Conservation (phyloP, 1,140 invertebrate species). For the Drosophila sucinea region DNA sequence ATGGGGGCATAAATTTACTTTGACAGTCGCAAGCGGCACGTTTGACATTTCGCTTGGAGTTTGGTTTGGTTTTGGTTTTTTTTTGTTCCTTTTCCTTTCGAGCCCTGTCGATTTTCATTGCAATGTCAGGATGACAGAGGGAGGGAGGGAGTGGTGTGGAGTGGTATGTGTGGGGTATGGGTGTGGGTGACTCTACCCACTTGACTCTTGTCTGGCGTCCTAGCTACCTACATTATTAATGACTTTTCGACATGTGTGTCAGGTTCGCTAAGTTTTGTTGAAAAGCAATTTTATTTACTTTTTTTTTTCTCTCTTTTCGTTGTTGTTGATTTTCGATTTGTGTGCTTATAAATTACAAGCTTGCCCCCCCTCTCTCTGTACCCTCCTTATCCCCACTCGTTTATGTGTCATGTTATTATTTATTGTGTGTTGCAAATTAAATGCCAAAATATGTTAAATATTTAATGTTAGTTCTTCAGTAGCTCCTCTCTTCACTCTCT, state of each 20-base stretch:
- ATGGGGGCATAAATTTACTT: constrained; percentile 80
- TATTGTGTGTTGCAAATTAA: constrained; percentile 77
- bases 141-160: not conserved
- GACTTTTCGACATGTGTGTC: constrained; percentile 79
- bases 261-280: constrained; percentile 77
- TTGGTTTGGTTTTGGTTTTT: constrained; percentile 10
- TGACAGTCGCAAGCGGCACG: constrained; percentile 72
- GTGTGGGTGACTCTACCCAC: constrained; percentile 25
- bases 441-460: constrained; percentile 79
- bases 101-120: constrained; percentile 60
- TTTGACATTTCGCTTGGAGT: constrained; percentile 58
- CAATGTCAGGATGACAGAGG: constrained; percentile 17
- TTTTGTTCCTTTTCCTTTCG: constrained; percentile 25
- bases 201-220: constrained; percentile 47
- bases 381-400: not conserved
- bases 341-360: constrained; percentile 58
- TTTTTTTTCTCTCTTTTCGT: constrained; percentile 24
- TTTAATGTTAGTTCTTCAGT: constrained; percentile 52
- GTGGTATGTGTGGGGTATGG: not conserved
- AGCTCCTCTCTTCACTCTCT: too few relatives aligned
- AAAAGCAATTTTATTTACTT: constrained; percentile 82
- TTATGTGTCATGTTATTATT: constrained; percentile 78
- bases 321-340: constrained; percentile 54
- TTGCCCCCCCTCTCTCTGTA: not conserved
- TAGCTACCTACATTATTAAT: constrained; percentile 72